phyloP scores from a whole-genome alignment of 2,113 vertebrate species.

The Paradoxurus hermaphroditus region DNA sequence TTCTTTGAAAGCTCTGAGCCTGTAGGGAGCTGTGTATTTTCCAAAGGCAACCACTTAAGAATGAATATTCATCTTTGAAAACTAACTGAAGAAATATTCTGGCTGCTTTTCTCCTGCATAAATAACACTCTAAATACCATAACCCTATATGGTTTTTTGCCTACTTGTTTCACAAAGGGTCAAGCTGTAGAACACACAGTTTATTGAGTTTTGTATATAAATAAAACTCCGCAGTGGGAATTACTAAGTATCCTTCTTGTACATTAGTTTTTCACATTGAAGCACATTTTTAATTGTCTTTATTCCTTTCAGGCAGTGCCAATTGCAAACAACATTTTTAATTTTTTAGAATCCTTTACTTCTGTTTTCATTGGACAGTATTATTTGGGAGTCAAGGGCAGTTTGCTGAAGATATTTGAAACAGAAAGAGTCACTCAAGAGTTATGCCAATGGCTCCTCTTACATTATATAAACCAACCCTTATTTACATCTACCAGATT shows the following conservation, averaged over 20 bases:
- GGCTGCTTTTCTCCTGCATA: neutral
- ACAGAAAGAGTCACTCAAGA: neutral
- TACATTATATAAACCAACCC: neutral
- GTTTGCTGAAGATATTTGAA: neutral
- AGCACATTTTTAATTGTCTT: neutral
- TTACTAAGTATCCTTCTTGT: neutral
- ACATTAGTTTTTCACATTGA: neutral
- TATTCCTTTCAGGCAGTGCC: neutral
- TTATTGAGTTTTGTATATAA: neutral
- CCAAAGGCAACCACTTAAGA: neutral
- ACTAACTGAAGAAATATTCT: neutral
- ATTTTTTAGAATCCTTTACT: neutral
- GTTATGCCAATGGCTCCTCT: neutral
- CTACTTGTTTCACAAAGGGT: neutral
- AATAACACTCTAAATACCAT: slow-evolving; percentile 21
- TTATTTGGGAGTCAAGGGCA: neutral
- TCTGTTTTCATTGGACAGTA: neutral
- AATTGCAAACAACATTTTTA: neutral
- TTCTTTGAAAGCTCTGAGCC: neutral
- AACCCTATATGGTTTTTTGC: neutral
- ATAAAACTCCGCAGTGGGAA: neutral
- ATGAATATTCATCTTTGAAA: slow-evolving; percentile 45
- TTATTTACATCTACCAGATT: neutral
- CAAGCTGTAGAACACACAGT: neutral
- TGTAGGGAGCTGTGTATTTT: neutral